Percentiles rank a stretch among this genome's conserved stretches.
phyloP scores from a whole-genome alignment of 2,113 vertebrate genomes.

The Nothocercus nigrocapillus region DNA sequence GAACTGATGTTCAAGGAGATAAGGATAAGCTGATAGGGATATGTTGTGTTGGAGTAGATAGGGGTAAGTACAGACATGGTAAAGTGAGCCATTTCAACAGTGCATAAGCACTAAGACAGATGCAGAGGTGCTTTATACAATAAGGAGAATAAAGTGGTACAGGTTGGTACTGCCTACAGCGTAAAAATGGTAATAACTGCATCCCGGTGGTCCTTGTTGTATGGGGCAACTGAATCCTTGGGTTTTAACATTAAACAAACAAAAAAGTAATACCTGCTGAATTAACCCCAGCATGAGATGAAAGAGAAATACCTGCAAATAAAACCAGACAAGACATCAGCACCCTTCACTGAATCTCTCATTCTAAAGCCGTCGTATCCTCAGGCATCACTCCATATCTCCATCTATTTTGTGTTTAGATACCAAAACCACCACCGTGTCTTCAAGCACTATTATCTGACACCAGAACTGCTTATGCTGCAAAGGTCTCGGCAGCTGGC shows the following conservation, averaged over 20 bases:
- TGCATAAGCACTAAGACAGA: not conserved
- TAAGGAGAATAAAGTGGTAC: not conserved
- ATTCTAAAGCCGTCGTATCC: not conserved
- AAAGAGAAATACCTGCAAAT: constrained; percentile 61
- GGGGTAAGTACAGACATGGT: not conserved
- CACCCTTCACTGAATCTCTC: not conserved
- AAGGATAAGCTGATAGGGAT: not conserved
- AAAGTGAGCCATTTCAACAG: not conserved
- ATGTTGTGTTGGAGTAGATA: not conserved
- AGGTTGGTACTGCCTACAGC: not conserved
- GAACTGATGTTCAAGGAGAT: not conserved
- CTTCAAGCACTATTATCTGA: constrained; percentile 18
- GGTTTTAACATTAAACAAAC: not conserved
- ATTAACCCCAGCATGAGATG: constrained; percentile 67
- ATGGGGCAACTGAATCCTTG: not conserved
- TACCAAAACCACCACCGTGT: not conserved
- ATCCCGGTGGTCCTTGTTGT: not conserved
- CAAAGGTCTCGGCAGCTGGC: not conserved
- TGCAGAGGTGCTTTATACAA: not conserved
- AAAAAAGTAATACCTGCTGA: constrained; percentile 39
- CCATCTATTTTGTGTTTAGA: not conserved
- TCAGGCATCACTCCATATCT: not conserved
- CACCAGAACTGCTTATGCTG: not conserved
- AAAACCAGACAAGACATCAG: not conserved
- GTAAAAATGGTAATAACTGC: not conserved